Base-by-base conservation (phyloP, 2,888 invertebrate species). In the Aspidiotus destructor region DNA sequence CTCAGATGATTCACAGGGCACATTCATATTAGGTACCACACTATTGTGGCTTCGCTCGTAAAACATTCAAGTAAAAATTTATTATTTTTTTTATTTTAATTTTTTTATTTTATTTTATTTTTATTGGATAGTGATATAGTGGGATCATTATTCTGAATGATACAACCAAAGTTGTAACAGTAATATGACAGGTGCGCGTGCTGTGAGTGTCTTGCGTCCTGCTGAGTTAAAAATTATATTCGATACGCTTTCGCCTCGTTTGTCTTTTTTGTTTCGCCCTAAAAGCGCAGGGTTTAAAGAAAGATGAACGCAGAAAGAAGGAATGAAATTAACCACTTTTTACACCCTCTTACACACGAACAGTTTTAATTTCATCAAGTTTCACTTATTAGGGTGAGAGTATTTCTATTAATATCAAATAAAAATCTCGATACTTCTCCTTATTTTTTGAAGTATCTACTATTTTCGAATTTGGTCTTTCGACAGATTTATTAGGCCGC, bases 121-220 rank as follows among this genome's bases (percentile, higher is more conserved):
- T 65, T 65, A 65, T 65, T 65, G 58, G 65, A 57, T 65, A 60
- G 57, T 65, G 65, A 65, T 65, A 65, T 65, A 65, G 58, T 65
- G 58, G 42, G 48, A 65, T 65, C 65, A 65, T 65, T 65, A 65
- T 58, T 58, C 65, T 65, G 65, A 65, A 57, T 57, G 65, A 65
- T 65, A 65, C 65, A 48, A n/a, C n/a, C n/a, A n/a, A n/a, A n/a
- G n/a, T n/a, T n/a, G n/a, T n/a, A n/a, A 65, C 65, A 48, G 28
- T 65, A 65, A 65, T 65, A 57, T 65, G 65, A 65, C 65, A 48
- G 58, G 65, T 58, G 65, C 65, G 58, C 65, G 65, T 65, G 65
- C 65, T 65, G 65, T 65, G 65, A 65, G 17, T 58, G 58, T 65
- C 58, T 65, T 65, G 58, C 57, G 65, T 58, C 65, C 65, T 44